phyloP scores from a whole-genome alignment of 23 tunicate species.

The Phallusia fumigata region DNA sequence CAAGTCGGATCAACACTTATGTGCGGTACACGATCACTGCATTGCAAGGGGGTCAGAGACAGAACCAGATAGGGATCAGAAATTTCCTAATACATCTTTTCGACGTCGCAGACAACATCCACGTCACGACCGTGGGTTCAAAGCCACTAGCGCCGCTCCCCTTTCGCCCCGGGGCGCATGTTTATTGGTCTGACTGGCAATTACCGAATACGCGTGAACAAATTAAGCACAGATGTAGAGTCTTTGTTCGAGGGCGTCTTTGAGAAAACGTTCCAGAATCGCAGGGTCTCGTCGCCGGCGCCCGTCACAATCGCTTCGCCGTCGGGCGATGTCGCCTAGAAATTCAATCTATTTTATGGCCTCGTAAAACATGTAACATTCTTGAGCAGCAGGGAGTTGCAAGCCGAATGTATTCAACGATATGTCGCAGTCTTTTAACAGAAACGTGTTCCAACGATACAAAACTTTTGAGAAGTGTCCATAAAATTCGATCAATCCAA shows the following conservation, averaged over 20 bases:
- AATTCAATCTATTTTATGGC: too few relatives aligned
- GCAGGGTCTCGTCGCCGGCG: conserved; percentile 95
- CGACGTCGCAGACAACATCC: background rate
- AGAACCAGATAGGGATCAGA: background rate
- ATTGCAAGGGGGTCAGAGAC: background rate
- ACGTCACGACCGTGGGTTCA: background rate
- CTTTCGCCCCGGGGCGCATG: background rate
- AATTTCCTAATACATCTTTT: background rate
- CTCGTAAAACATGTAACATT: too few relatives aligned
- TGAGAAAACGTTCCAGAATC: conserved; percentile 98
- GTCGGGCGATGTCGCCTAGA: conserved; percentile 91
- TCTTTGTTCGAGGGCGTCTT: conserved; percentile 87
- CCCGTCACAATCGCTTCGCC: conserved; percentile 98
- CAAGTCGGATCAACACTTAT: too few relatives aligned
- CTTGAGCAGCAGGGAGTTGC: too few relatives aligned
- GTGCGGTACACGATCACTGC: conserved; percentile 1
- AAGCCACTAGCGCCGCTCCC: background rate
- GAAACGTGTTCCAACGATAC: too few relatives aligned
- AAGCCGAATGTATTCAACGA: too few relatives aligned
- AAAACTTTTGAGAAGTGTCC: too few relatives aligned
- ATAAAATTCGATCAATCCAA: too few relatives aligned
- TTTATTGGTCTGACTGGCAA: background rate
- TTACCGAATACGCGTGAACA: conserved; percentile 80
- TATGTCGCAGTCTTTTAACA: too few relatives aligned
- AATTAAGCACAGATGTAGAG: conserved; percentile 83